Evolutionary conservation across 2,113 vertebrate genomes (phyloP), one percentile per base, ranked within the genome.

Genomic region (Dipodomys spectabilis): DNA sequence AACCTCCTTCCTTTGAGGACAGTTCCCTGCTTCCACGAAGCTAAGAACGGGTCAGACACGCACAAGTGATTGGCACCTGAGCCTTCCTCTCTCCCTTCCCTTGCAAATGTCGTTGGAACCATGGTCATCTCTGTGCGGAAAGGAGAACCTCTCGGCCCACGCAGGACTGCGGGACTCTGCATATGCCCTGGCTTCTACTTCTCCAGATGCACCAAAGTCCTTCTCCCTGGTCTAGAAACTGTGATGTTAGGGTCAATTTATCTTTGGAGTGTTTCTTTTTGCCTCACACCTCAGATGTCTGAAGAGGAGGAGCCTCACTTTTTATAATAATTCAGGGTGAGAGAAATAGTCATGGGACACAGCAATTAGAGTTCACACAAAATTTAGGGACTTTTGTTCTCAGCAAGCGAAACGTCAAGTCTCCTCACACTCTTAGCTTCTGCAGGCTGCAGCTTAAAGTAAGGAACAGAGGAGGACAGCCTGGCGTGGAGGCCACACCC

Each of bases 71-170:
- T 45, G 20, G 20, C 1, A 2, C 1, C 3, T 18, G 49, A 74
- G 68, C 35, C 2, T 2, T 19, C 18, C n/a, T n/a, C 39, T n/a
- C 53, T 85, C 18, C n/a, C 67, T 85, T 25, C 23, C 60, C 20
- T 5, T 86, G 28, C 57, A 9, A 44, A 60, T 20, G 6, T 25
- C 11, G 25, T 2, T 23, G 2, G 18, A 12, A 13, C 53, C 28
- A 8, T 0, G 0, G 0, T 1, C 2, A 4, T 23, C 35, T 3
- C 12, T 49, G 7, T 0, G 0, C 20, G 71, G 5, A 32, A 3
- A 5, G 4, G 25, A 62, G 25, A 8, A 53, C 2, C 8, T 60
- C 20, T 22, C 7, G 6, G 9, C 15, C 2, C 12, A 30, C 2
- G 0, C 19, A 18, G 60, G 15, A 27, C 9, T 82, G 8, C 30